Conservation (phyloP, 2,113 vertebrate species). For the Formicarius rufipectus region DNA sequence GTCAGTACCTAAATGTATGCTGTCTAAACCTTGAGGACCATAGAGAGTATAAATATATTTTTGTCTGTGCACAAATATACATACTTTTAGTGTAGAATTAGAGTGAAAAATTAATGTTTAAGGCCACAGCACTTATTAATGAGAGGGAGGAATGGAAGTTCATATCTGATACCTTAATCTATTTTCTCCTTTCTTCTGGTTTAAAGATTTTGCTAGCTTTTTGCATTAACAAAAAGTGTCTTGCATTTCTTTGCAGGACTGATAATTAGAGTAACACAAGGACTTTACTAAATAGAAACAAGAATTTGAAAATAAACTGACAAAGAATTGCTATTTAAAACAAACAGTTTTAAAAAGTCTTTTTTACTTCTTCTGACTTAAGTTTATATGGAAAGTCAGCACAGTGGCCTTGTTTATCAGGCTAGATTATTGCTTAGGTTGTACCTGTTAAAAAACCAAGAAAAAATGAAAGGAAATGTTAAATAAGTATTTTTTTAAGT, state of each 20-base stretch:
- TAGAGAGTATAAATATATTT: not conserved
- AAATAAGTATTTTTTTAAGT: not conserved
- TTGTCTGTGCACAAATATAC: not conserved
- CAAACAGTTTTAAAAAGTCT: not conserved
- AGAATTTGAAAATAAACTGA: not conserved
- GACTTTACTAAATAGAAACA: not conserved
- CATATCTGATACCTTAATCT: not conserved
- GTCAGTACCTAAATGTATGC: not conserved
- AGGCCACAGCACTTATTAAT: not conserved
- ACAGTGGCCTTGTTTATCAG: not conserved
- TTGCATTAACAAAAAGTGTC: not conserved
- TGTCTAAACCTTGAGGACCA: not conserved
- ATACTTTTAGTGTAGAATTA: not conserved
- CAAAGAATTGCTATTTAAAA: not conserved
- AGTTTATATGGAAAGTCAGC: not conserved
- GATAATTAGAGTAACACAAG: not conserved
- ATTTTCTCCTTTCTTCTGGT: not conserved
- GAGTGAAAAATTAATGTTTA: not conserved
- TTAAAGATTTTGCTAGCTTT: not conserved
- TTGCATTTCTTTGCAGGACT: not conserved
- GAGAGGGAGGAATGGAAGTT: not conserved
- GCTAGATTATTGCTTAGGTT: not conserved
- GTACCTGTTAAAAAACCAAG: not conserved
- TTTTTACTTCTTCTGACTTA: not conserved
- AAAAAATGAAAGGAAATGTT: fast-evolving